Conservation (phyloP, 2,797 vertebrate genomes). For the Dermochelys coriacea region DNA sequence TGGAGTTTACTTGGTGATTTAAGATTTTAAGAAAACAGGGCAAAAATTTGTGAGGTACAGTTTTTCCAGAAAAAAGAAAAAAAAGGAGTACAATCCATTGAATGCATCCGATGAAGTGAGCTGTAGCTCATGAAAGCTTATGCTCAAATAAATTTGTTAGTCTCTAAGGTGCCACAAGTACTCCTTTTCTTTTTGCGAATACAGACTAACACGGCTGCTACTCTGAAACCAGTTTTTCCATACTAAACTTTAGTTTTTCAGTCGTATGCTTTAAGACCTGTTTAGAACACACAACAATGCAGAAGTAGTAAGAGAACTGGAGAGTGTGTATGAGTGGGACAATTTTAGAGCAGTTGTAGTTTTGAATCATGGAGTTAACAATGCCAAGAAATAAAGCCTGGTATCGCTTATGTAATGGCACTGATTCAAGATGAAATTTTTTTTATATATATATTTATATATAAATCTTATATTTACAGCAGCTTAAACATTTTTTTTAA, state of each 20-base stretch:
- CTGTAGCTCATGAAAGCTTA: too few species aligned
- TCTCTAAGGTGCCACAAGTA: too few species aligned
- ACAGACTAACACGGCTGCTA: too few species aligned
- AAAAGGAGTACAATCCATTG: too few species aligned
- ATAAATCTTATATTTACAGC: neutral
- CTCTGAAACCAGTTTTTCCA: neutral
- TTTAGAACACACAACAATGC: neutral
- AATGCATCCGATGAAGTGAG: too few species aligned
- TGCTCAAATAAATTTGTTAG: too few species aligned
- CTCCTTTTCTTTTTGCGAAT: too few species aligned
- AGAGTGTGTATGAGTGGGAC: neutral
- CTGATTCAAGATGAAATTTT: neutral
- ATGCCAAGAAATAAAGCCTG: neutral
- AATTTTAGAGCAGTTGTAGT: neutral
- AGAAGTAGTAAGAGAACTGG: neutral
- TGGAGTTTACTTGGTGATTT: constrained; percentile 17
- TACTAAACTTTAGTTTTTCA: neutral
- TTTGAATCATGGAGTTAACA: constrained; percentile 8
- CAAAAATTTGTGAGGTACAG: neutral
- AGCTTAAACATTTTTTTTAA: fast-evolving
- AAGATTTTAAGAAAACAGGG: neutral
- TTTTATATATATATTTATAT: neutral
- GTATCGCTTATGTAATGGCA: neutral
- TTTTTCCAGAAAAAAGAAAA: too few species aligned
- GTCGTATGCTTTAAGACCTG: neutral